These are phyloP conservation scores for Morus bassanus DNA, from an alignment of 2,797 vertebrate species.

Conservation along the genomic window DNA sequence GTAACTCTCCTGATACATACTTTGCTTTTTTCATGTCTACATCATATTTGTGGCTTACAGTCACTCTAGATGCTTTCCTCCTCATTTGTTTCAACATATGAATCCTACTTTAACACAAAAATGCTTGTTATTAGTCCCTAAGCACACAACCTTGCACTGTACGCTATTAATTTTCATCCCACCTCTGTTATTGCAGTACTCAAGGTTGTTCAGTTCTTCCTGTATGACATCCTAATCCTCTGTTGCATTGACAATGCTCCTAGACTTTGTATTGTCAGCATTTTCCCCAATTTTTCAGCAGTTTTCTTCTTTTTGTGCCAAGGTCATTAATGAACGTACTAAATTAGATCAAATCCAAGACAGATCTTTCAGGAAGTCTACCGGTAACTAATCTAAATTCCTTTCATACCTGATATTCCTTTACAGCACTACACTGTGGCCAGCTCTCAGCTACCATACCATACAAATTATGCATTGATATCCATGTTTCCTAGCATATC, in stretches of 20 bases:
- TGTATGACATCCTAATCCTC: neutral
- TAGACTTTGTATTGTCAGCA: neutral
- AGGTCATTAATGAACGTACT: neutral
- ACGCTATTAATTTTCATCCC: neutral
- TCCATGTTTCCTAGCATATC: neutral
- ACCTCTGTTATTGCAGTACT: neutral
- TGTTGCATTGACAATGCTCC: neutral
- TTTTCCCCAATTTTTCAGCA: neutral
- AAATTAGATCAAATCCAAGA: slow-evolving; percentile 5
- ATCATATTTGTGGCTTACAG: neutral
- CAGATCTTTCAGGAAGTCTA: neutral
- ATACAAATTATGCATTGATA: neutral
- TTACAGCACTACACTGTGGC: neutral
- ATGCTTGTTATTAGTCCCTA: neutral
- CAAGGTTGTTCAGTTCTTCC: slow-evolving; percentile 1
- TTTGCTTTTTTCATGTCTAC: neutral
- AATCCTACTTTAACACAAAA: neutral
- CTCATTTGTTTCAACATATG: neutral
- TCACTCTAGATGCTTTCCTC: neutral
- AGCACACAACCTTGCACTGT: neutral
- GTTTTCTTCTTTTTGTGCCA: neutral
- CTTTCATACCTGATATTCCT: neutral
- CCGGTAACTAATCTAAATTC: neutral
- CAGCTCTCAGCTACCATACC: neutral
- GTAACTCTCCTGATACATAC: neutral